Conservation (phyloP, 2,797 vertebrate species). For the Coilia nasus region DNA sequence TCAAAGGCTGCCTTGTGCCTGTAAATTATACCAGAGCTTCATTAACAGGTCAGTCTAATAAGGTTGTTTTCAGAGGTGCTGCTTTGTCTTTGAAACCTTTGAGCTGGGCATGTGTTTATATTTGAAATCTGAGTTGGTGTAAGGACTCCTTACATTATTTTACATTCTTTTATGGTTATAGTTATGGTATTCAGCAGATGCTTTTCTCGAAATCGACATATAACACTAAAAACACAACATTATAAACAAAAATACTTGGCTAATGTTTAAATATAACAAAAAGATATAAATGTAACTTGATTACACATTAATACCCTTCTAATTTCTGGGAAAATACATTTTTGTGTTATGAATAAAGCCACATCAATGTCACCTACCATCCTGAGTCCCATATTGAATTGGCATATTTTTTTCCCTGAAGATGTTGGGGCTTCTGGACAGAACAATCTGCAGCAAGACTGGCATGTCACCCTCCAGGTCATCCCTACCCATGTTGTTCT, state of each 20-base stretch:
- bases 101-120: background rate
- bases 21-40: conserved; percentile 20
- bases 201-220: no score
- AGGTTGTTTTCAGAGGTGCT: background rate
- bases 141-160: background rate
- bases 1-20: conserved; percentile 92
- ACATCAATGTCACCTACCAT: conserved; percentile 57
- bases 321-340: no score
- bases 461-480: conserved; percentile 96
- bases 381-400: conserved; percentile 80
- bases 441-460: conserved; percentile 91
- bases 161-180: background rate
- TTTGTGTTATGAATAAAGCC: background rate
- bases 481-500: conserved; percentile 98
- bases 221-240: no score
- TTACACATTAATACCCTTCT: no score
- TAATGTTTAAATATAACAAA: no score
- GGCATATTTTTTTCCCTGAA: conserved; percentile 97
- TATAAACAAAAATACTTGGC: no score
- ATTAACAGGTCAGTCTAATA: background rate
- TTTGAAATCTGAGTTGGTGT: background rate
- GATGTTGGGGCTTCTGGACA: conserved; percentile 97
- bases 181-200: no score
- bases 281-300: no score
- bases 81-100: background rate